phyloP scores from a whole-genome alignment of 2,113 vertebrate genomes.

The Onychostruthus taczanowskii region DNA sequence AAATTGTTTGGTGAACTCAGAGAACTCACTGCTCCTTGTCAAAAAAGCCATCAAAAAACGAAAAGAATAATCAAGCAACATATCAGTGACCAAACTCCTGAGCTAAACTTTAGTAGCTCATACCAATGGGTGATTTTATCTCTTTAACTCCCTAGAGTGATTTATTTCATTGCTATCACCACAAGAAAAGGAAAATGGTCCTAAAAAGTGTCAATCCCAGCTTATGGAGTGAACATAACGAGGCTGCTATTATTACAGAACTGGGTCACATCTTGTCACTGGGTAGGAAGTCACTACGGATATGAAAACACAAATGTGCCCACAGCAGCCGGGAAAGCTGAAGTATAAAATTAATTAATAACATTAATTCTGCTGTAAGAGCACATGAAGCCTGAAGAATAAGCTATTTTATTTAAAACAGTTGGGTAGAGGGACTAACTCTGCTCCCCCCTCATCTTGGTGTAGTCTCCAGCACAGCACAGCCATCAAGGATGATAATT shows the following conservation, averaged over 20 bases:
- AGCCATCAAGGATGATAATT: neutral
- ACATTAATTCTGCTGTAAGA: neutral
- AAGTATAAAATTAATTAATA: neutral
- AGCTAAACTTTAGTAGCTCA: neutral
- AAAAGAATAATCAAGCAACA: neutral
- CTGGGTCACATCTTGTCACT: neutral
- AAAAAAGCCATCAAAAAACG: neutral
- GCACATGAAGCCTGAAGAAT: neutral
- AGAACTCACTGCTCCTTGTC: neutral
- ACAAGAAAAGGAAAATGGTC: neutral
- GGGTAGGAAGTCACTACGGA: neutral
- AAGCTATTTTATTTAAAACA: neutral
- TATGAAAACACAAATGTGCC: neutral
- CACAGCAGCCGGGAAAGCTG: neutral
- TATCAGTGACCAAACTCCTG: neutral
- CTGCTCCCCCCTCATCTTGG: neutral
- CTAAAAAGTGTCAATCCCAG: neutral
- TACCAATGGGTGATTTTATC: neutral
- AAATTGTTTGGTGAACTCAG: neutral
- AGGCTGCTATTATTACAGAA: neutral
- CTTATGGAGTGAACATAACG: neutral
- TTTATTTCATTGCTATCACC: neutral
- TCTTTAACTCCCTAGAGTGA: neutral
- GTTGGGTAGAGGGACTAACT: neutral
- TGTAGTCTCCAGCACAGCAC: neutral